phyloP scores from a whole-genome alignment of 2,797 vertebrate genomes.

The Silurus aristotelis region DNA sequence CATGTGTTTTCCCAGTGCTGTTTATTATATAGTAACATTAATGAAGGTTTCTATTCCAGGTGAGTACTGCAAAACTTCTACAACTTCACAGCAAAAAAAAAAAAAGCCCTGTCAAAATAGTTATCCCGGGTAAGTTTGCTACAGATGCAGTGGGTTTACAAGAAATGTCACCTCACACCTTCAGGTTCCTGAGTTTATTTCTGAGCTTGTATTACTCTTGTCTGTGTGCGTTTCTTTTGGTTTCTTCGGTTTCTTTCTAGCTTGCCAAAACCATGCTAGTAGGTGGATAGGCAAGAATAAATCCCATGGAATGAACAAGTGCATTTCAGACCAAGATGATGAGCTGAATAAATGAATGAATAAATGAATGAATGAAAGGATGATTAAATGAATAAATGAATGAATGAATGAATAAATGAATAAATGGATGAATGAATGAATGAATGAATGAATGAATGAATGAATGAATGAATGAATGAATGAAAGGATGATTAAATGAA shows the following conservation, averaged over 20 bases:
- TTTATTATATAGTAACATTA: neutral
- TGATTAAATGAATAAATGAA: neutral
- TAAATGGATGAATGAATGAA: neutral
- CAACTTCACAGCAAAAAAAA: neutral
- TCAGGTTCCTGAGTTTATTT: neutral
- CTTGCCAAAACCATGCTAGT: neutral
- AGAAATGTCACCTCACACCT: neutral
- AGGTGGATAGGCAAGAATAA: neutral
- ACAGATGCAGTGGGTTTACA: neutral
- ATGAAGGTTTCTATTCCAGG: neutral
- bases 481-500: neutral
- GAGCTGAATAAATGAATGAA: neutral
- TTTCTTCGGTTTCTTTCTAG: neutral
- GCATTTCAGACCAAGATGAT: neutral
- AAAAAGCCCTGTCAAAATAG: too few relatives aligned
- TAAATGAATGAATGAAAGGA: neutral
- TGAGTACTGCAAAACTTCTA: neutral
- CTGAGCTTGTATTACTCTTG: neutral
- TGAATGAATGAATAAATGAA: neutral
- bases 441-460: neutral
- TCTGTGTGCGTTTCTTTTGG: neutral
- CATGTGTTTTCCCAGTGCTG: neutral
- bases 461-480: neutral
- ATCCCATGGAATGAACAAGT: too few relatives aligned
- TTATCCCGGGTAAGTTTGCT: neutral